Evolutionary conservation across 2,113 vertebrate species (phyloP).

Genomic region (Dasypus novemcinctus): DNA sequence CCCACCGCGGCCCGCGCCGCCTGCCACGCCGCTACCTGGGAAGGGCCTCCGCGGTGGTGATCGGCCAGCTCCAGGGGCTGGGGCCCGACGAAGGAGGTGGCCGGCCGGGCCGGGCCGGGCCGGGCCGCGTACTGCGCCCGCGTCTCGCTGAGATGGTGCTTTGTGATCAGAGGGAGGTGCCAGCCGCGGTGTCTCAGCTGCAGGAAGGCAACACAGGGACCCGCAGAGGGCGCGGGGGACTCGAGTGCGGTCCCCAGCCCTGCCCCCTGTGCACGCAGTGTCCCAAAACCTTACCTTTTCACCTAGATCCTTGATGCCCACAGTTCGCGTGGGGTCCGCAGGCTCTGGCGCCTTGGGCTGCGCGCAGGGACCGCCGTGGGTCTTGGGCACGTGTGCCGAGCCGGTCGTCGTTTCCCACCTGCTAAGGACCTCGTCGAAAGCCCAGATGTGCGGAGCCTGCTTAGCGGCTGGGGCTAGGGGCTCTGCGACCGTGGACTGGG

Average conservation of each 20-base stretch:
- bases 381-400: slow-evolving; percentile 60
- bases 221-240: background rate
- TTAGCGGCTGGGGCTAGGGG: slow-evolving; percentile 55
- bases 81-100: background rate
- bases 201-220: background rate
- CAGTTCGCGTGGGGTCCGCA: background rate
- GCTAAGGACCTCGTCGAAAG: slow-evolving; percentile 75
- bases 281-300: slow-evolving; percentile 74
- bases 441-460: background rate
- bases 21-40: slow-evolving; percentile 68
- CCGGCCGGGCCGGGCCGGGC: background rate
- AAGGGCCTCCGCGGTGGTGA: slow-evolving; percentile 56
- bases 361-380: slow-evolving; percentile 24
- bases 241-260: background rate
- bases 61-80: slow-evolving; percentile 41
- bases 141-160: slow-evolving; percentile 72
- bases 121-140: slow-evolving; percentile 47
- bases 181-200: slow-evolving; percentile 68
- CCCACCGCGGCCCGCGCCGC: accelerated
- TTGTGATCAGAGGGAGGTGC: slow-evolving; percentile 53
- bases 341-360: slow-evolving; percentile 68
- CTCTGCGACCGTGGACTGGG: slow-evolving; percentile 57
- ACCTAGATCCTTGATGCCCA: slow-evolving; percentile 76
- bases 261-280: too few species aligned
- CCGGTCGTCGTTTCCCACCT: slow-evolving; percentile 74